These are phyloP conservation scores for Plotosus lineatus DNA, from an alignment of 2,113 vertebrate species.

Conservation along the genomic window DNA sequence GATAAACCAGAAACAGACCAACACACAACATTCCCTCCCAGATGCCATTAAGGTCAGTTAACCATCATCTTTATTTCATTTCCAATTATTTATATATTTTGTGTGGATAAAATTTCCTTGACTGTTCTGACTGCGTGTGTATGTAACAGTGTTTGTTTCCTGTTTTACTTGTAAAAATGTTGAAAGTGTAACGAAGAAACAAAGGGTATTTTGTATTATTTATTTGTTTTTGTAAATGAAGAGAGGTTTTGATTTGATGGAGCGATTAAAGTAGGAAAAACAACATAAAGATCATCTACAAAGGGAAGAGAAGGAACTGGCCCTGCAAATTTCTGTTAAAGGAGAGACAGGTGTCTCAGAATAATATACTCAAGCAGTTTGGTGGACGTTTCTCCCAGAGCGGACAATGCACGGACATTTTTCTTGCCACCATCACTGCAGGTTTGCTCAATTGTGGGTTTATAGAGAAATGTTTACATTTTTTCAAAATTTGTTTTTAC, in stretches of 20 bases:
- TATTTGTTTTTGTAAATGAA: neutral
- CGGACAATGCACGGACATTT: neutral
- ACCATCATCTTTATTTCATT: neutral
- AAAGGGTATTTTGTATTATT: neutral
- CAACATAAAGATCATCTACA: slow-evolving; percentile 1
- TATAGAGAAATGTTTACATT: too few species aligned
- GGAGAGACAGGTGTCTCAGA: neutral
- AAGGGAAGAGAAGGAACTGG: neutral
- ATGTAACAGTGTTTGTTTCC: neutral
- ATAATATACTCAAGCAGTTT: neutral
- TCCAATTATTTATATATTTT: neutral
- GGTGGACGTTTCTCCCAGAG: neutral
- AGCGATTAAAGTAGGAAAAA: neutral
- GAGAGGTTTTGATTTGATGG: neutral
- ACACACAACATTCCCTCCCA: neutral
- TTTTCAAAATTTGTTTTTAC: too few species aligned
- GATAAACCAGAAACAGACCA: neutral
- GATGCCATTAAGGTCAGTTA: neutral
- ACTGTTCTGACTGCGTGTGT: neutral
- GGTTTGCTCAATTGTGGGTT: too few species aligned
- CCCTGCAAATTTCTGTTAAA: neutral
- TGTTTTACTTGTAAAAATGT: neutral
- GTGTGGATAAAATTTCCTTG: neutral
- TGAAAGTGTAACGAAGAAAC: neutral
- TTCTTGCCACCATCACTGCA: too few species aligned